These are phyloP conservation scores for Apogon hyalosoma DNA, from an alignment of 2,797 vertebrate genomes.

Conservation along the genomic window DNA sequence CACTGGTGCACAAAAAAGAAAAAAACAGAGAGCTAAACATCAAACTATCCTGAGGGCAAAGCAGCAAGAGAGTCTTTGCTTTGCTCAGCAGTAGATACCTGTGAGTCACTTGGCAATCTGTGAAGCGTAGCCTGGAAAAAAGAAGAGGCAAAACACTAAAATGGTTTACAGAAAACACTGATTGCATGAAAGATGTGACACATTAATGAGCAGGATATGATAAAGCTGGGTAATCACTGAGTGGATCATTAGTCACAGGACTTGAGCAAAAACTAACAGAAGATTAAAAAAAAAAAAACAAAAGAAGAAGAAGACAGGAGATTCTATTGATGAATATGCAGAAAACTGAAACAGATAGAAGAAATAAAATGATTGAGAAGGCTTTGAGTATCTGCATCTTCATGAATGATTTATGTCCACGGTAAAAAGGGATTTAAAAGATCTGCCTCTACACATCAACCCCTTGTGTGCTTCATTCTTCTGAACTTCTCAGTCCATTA, in stretches of 20 bases:
- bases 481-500: constrained; percentile 39
- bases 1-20: constrained; percentile 29
- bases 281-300: background rate
- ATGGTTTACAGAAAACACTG: background rate
- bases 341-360: constrained; percentile 13
- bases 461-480: constrained; percentile 26
- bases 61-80: constrained; percentile 27
- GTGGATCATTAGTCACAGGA: background rate
- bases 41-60: constrained; percentile 26
- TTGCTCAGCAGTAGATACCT: constrained; percentile 25
- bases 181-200: background rate
- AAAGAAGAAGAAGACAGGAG: background rate
- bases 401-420: constrained; percentile 33
- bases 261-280: constrained; percentile 9
- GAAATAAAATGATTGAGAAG: background rate
- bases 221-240: background rate
- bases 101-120: constrained; percentile 38
- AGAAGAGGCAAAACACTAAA: background rate
- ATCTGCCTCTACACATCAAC: constrained; percentile 30
- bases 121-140: background rate
- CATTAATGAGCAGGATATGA: background rate
- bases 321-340: background rate
- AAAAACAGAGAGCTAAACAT: constrained; percentile 36
- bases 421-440: constrained; percentile 31
- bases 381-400: background rate